phyloP scores from a whole-genome alignment of 1,140 invertebrate species.

The Papilio dardanus region DNA sequence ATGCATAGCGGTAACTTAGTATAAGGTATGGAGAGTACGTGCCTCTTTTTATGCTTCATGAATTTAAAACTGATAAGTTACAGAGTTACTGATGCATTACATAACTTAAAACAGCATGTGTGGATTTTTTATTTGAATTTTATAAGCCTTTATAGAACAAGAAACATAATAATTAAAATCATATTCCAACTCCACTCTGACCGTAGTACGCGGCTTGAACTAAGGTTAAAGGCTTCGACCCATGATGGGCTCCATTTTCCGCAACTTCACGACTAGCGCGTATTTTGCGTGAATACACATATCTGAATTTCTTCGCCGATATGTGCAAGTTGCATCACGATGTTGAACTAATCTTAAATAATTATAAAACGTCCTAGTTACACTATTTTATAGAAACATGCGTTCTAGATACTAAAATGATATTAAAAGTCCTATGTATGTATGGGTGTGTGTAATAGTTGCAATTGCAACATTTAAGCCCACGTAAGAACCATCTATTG shows the following conservation, averaged over 20 bases:
- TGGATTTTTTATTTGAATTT: not conserved
- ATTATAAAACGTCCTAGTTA: too few species aligned
- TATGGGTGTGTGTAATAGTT: not conserved
- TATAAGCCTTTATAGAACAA: too few species aligned
- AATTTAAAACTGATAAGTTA: not conserved
- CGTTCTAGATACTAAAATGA: not conserved
- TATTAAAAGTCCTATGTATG: not conserved
- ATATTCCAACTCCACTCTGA: not conserved
- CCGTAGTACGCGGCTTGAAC: not conserved
- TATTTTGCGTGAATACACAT: too few species aligned
- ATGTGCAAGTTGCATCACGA: too few species aligned
- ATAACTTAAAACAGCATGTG: not conserved
- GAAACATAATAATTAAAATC: too few species aligned
- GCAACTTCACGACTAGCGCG: too few species aligned
- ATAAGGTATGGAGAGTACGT: slow-evolving; percentile 50
- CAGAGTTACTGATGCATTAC: not conserved
- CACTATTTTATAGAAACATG: not conserved
- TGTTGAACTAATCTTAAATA: too few species aligned
- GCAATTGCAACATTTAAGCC: not conserved
- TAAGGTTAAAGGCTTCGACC: too few species aligned
- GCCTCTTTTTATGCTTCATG: slow-evolving; percentile 43
- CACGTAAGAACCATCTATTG: not conserved
- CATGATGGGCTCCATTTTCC: too few species aligned
- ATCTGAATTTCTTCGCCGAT: too few species aligned
- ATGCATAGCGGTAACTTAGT: slow-evolving; percentile 45